Evolutionary conservation across 2,888 invertebrate genomes (phyloP).

Genomic region (Heteromurus nitidus): DNA sequence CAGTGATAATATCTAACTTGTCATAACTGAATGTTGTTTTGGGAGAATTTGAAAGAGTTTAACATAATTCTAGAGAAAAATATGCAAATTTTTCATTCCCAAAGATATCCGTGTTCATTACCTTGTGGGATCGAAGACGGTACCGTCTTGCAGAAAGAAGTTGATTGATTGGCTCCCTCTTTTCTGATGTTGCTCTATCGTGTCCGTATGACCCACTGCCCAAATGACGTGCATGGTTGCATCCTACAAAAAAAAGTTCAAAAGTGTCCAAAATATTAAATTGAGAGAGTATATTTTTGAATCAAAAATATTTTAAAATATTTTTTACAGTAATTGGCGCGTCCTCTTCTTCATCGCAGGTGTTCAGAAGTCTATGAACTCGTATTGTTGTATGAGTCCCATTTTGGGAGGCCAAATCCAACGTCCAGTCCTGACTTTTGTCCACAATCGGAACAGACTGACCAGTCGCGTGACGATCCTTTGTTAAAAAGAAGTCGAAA

Average conservation of each 20-base stretch:
- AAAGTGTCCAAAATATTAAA: too few relatives aligned
- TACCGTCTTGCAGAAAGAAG: not conserved
- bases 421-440: constrained; percentile 73
- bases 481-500: not conserved
- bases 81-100: too few relatives aligned
- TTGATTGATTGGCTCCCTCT: not conserved
- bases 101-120: too few relatives aligned
- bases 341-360: constrained; percentile 74
- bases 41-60: too few relatives aligned
- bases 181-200: constrained; percentile 74
- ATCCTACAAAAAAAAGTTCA: too few relatives aligned
- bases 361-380: constrained; percentile 74
- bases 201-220: constrained; percentile 77
- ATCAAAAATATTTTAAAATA: too few relatives aligned
- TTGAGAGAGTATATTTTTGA: too few relatives aligned
- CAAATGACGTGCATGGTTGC: constrained; percentile 88
- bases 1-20: not conserved
- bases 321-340: constrained; percentile 44
- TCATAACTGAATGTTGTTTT: not conserved
- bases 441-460: constrained; percentile 73
- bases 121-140: not conserved
- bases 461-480: constrained; percentile 73
- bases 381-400: constrained; percentile 74
- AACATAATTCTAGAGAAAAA: too few relatives aligned
- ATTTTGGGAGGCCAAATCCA: constrained; percentile 74